Evolutionary conservation across 2,888 invertebrate genomes (phyloP), one percentile per base, ranked within the genome.

Genomic region (Hipparchia sbordonii): DNA sequence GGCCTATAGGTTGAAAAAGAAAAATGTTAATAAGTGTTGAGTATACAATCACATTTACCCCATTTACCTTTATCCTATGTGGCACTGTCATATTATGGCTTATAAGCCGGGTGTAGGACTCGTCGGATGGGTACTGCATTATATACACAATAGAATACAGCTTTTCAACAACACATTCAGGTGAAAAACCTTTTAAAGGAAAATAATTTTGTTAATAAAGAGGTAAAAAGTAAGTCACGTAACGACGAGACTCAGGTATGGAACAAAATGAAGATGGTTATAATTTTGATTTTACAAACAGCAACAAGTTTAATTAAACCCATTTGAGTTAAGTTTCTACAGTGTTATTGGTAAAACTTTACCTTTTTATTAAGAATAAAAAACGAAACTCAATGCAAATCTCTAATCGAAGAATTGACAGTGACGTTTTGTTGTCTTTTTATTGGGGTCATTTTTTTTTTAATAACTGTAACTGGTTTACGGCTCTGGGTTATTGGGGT

Each of bases 31-130:
- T 63, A 9, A 63, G 13, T 48, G 13, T 48, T 48, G n/a, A 48
- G 7, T 48, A 52, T 12, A 48, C 1, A 67, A 72, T 68, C 46
- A 65, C 54, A 72, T 66, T 74, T 85, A 93, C 93, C 92, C 93
- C 54, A 72, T 66, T 74, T 85, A 93, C 93, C 92, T 93, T 93
- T 76, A 93, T 93, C 78, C 93, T 88, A 84, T 93, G 93, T 72
- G 93, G 93, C 74, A 93, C 93, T 77, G 93, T 93, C 93, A 93
- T 93, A 76, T 93, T 92, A 80, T 93, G 93, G 84, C 92, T 93
- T 82, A 93, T 92, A 72, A 92, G 91, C 78, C 93, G 87, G 77
- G 92, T 85, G 79, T 92, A 93, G 61, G 93, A 90, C 85, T 93
- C 93, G 73, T 93, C 93, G 33, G 92, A 87, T 75, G 90, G 85